Evolutionary conservation across 2,888 invertebrate genomes (phyloP).

Genomic region (Anticlea derivata): DNA sequence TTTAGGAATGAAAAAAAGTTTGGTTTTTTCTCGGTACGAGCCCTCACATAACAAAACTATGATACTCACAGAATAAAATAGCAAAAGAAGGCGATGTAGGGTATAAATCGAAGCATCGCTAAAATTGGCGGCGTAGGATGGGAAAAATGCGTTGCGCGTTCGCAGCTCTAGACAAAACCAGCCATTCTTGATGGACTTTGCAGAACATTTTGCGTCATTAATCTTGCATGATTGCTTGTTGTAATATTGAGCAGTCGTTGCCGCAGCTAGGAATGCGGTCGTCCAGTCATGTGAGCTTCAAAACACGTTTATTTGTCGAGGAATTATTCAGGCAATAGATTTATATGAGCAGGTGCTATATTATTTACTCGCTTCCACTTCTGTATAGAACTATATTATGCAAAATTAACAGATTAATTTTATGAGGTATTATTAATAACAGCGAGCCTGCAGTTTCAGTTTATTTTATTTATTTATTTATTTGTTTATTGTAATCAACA

Average conservation of each 20-base stretch:
- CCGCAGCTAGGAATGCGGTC: constrained; percentile 3
- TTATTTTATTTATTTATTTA: no score
- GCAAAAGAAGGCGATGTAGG: no score
- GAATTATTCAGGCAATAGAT: constrained; percentile 3
- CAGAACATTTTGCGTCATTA: constrained; percentile 12
- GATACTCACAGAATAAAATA: no score
- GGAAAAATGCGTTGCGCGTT: no score
- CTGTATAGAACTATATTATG: not conserved
- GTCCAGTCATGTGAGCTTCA: constrained; percentile 3
- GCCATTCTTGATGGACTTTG: not conserved
- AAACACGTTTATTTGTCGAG: constrained; percentile 3
- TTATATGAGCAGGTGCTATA: not conserved
- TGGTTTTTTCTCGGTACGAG: no score
- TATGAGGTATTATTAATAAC: no score
- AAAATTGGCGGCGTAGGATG: no score
- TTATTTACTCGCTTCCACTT: not conserved
- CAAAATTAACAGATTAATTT: not conserved
- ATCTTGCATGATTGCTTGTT: constrained; percentile 18
- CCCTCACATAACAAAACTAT: no score
- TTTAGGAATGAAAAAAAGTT: no score
- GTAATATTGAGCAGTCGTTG: constrained; percentile 22
- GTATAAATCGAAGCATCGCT: no score
- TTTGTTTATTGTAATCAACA: no score
- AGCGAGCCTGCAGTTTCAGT: no score
- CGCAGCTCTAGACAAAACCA: constrained; percentile 1